phyloP scores from a whole-genome alignment of 1,140 invertebrate genomes.

The Sitobion miscanthi region DNA sequence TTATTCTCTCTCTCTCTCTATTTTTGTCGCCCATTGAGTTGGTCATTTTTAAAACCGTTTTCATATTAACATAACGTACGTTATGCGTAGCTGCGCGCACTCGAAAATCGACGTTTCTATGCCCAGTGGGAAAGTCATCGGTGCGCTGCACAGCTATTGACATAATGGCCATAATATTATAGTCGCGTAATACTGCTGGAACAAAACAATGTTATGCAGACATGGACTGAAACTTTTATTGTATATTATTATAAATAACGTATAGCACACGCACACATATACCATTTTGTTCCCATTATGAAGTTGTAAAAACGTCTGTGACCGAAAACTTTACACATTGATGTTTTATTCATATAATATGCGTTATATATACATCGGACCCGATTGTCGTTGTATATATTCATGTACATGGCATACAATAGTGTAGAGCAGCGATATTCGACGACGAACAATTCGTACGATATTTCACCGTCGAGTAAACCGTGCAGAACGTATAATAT shows the following conservation, averaged over 20 bases:
- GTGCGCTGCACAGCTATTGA: neutral
- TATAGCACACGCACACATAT: neutral
- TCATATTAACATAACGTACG: neutral
- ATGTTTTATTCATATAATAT: neutral
- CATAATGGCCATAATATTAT: neutral
- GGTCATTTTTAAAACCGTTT: neutral
- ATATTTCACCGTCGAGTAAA: neutral
- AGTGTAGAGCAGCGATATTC: neutral
- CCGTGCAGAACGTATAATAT: neutral
- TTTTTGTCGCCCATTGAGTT: neutral
- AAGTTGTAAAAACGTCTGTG: neutral
- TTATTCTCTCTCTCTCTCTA: neutral
- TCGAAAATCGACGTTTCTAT: neutral
- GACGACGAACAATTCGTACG: neutral
- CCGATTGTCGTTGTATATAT: neutral
- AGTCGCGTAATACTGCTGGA: neutral
- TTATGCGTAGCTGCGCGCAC: neutral
- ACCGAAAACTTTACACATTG: constrained; percentile 5
- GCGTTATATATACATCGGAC: neutral
- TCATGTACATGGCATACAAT: neutral
- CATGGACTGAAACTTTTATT: neutral
- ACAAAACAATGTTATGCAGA: neutral
- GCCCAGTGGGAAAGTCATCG: neutral
- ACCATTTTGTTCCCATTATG: neutral
- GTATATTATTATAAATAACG: neutral